Conservation (phyloP, 1,140 invertebrate genomes). For the Grapholita molesta region DNA sequence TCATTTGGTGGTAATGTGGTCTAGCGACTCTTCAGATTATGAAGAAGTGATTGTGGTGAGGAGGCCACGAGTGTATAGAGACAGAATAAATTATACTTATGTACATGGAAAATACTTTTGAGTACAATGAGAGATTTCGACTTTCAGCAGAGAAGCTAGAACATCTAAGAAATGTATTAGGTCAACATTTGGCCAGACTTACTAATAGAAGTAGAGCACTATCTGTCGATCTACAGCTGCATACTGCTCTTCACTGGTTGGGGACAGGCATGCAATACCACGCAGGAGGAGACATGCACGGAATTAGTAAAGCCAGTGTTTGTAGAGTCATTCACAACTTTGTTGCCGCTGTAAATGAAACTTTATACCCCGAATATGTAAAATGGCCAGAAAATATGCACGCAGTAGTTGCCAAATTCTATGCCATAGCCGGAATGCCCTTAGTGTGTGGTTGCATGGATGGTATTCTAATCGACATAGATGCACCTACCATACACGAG, state of each 20-base stretch:
- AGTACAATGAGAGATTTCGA: background rate
- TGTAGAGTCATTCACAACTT: background rate
- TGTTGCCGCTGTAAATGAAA: background rate
- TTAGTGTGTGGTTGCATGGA: background rate
- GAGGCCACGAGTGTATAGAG: background rate
- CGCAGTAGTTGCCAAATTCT: background rate
- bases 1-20: background rate
- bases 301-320: background rate
- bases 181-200: background rate
- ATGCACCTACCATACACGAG: conserved; percentile 30
- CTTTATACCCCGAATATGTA: background rate
- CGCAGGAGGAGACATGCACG: background rate
- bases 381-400: background rate
- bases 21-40: background rate
- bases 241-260: background rate
- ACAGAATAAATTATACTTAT: background rate
- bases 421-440: background rate
- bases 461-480: conserved; percentile 35
- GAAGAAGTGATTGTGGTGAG: background rate
- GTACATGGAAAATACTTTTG: background rate
- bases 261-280: background rate
- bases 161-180: background rate
- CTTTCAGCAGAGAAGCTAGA: background rate
- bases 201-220: background rate
- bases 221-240: background rate